Evolutionary conservation across 2,888 invertebrate species (phyloP), one percentile per base, ranked within the genome.

Genomic region (Mechanitis messenoides): DNA sequence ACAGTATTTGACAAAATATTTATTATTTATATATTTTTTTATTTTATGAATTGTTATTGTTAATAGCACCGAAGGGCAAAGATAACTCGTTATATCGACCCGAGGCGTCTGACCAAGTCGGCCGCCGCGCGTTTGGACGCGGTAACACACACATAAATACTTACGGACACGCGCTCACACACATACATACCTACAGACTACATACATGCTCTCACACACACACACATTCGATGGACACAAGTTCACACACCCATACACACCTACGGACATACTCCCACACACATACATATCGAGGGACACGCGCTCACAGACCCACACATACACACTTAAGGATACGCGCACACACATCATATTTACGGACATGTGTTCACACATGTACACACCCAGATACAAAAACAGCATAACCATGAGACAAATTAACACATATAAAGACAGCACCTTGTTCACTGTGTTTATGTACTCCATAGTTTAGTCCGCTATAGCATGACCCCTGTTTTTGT

Each of bases 51-150:
- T 62, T 72, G 68, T 78, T 81, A 70, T 83, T 84, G 74, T 86
- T 73, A 72, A 72, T 86, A 90, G 90, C 88, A 85, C 83, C 87
- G 90, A 80, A 87, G 78, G 84, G 84, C 85, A 84, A 90, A 85
- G 83, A 83, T 88, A 79, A 81, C 84, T 79, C 84, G 87, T 69
- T 87, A 83, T 87, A 82, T 87, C 84, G 85, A 88, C 83, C 87
- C 86, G 71, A 79, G 87, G 71, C 86, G 90, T 69, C 81, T 89
- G 81, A 84, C 78, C 81, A 87, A 86, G 81, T 78, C 83, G 68
- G 86, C 85, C 58, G 86, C 83, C 69, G 86, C 84, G 74, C 79
- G 79, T 75, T 79, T 90, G 79, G 84, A 85, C 68, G 84, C 84
- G 90, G 90, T 90, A 90, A 86, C 50, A 50, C 50, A 31, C 31